phyloP scores from a whole-genome alignment of 2,888 invertebrate species.

The Taphrorychus bicolor region DNA sequence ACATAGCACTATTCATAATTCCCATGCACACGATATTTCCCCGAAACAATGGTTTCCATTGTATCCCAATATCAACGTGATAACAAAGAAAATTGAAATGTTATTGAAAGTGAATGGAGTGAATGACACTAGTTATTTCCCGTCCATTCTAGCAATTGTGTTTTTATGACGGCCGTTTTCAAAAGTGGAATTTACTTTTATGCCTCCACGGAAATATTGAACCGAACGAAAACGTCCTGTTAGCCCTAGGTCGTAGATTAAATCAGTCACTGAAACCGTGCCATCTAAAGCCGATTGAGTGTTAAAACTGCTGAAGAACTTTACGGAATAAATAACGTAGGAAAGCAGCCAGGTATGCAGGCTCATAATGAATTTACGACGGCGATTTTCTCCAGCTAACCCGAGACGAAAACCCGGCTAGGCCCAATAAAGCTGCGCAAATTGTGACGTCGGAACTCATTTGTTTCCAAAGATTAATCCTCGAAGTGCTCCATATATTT shows the following conservation, averaged over 20 bases:
- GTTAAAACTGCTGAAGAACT: not conserved
- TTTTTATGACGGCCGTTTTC: constrained; percentile 7
- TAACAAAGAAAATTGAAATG: constrained; percentile 25
- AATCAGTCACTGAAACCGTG: not conserved
- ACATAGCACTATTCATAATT: constrained; percentile 4
- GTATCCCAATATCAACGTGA: constrained; percentile 7
- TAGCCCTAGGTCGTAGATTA: not conserved
- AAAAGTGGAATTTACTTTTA: not conserved
- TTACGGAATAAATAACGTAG: not conserved
- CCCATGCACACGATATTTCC: constrained; percentile 10
- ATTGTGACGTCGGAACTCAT: constrained; percentile 40
- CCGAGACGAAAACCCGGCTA: constrained; percentile 31
- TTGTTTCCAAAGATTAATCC: constrained; percentile 40
- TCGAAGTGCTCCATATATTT: constrained; percentile 40
- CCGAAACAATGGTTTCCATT: constrained; percentile 13
- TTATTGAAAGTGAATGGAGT: constrained; percentile 20
- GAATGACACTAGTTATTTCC: constrained; percentile 20
- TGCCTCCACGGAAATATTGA: not conserved
- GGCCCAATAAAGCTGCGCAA: constrained; percentile 38
- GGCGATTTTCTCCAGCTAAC: constrained; percentile 30
- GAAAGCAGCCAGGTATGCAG: constrained; percentile 20
- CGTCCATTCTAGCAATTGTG: constrained; percentile 8
- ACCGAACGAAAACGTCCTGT: not conserved
- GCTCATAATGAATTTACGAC: constrained; percentile 33
- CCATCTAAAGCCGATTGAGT: not conserved